Evolutionary conservation across 2,113 vertebrate genomes (phyloP).

Genomic region (Echinops telfairi): DNA sequence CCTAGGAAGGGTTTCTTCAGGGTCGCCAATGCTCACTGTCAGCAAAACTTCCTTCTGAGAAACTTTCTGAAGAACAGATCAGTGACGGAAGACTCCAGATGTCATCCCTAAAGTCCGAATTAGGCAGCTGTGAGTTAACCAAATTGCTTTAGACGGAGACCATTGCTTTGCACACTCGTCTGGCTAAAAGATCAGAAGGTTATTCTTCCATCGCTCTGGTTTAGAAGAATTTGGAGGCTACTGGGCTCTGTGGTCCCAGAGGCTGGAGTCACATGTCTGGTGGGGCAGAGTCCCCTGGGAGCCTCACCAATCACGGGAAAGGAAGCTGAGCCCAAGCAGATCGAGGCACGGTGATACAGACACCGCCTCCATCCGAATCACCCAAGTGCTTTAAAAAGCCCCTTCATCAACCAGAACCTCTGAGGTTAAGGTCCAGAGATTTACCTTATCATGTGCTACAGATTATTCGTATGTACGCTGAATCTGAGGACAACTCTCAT

Average conservation of each 20-base stretch:
- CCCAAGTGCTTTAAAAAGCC: background rate
- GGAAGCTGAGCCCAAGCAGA: background rate
- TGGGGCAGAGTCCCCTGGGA: background rate
- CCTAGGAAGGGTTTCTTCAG: constrained; percentile 60
- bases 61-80: background rate
- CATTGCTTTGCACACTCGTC: background rate
- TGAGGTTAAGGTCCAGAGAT: background rate
- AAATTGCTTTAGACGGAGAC: background rate
- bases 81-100: background rate
- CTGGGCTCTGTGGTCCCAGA: background rate
- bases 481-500: background rate
- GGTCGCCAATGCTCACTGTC: constrained; percentile 41
- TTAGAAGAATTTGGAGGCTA: background rate
- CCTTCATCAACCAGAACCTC: background rate
- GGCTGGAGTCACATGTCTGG: background rate
- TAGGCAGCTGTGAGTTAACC: background rate
- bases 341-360: background rate
- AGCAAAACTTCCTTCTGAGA: background rate
- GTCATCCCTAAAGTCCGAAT: background rate
- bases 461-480: background rate
- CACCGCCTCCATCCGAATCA: background rate
- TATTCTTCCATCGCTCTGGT: background rate
- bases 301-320: background rate
- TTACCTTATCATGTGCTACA: background rate
- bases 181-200: background rate